phyloP scores from a whole-genome alignment of 2,797 vertebrate species.

The Philypnodon macrostomus region DNA sequence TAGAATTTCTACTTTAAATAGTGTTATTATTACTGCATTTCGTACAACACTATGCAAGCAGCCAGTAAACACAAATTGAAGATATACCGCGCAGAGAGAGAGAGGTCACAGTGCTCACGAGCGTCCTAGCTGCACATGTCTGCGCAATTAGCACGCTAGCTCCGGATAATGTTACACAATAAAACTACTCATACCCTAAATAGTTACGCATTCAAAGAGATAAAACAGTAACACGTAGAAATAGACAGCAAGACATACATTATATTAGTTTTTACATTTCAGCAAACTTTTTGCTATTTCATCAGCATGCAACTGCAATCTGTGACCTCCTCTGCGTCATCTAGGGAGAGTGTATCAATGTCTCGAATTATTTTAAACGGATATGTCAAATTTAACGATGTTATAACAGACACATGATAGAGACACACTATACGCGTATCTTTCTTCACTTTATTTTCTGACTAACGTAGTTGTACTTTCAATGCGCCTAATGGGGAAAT shows the following conservation, averaged over 20 bases:
- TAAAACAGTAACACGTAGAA: accelerated
- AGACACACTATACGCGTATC: accelerated
- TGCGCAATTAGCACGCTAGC: slow-evolving; percentile 34
- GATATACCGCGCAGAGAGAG: slow-evolving; percentile 32
- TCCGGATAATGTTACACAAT: neutral
- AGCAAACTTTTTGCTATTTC: slow-evolving; percentile 22
- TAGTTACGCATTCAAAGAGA: too few relatives aligned
- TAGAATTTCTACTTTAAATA: neutral
- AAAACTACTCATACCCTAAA: neutral
- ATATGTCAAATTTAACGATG: neutral
- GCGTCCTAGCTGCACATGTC: slow-evolving; percentile 29
- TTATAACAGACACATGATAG: accelerated
- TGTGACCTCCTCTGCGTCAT: neutral
- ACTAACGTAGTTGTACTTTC: accelerated
- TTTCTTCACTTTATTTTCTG: too few relatives aligned
- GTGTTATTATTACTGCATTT: neutral
- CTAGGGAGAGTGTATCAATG: slow-evolving; percentile 22
- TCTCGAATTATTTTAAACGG: slow-evolving; percentile 2
- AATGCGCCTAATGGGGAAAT: accelerated
- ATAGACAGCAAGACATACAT: accelerated
- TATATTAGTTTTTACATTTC: neutral
- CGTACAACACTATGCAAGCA: neutral
- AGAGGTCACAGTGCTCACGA: slow-evolving; percentile 8
- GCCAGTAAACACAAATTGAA: slow-evolving; percentile 31
- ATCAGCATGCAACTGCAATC: slow-evolving; percentile 16